Base-by-base conservation (phyloP, 2,797 vertebrate genomes). In the Ceyx erithaca region DNA sequence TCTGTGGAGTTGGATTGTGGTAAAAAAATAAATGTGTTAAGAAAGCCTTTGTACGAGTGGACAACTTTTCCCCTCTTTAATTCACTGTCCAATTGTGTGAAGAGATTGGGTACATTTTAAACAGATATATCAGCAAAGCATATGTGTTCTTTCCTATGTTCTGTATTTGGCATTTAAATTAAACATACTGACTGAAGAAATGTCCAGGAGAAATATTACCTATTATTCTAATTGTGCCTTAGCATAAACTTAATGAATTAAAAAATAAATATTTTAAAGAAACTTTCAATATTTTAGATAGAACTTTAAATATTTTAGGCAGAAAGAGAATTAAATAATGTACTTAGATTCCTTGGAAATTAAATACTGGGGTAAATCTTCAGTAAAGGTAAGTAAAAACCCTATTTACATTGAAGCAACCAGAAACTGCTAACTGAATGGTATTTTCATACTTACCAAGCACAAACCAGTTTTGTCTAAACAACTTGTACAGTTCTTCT, bases 141-240 rank as follows among this genome's bases (percentile, higher is more conserved):
- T 83, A n/a, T 1, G 0, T 7, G 2, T 43, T 49, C 23, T 18
- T 58, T 55, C 20, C 31, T 64, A 2, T 23, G 30, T 49, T 23
- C 22, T 52, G 13, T 30, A 25, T 19, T 83, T 80, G 15, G 21
- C 28, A 22, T 78, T 67, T 77, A 33, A 46, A 18, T 54, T 54
- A 68, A 62, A 4, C 12, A 15, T 69, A 30, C 13, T 71, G 51
- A 17, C 64, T 13, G 28, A 66, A 9, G 3, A 77, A 81, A 16
- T 20, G 1, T 30, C 5, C 37, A 9, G 23, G 33, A 12, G 37
- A 63, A 61, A 30, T 17, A 20, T 28, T 69, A 21, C 6, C 8
- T 64, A 0, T 64, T 83, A 31, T 5, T 45, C 6, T 72, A 25
- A 18, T 20, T 0, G 3, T 55, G 9, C 5, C 12, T 49, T 79